phyloP scores from a whole-genome alignment of 2,888 invertebrate genomes.

The Embidobia sp. region DNA sequence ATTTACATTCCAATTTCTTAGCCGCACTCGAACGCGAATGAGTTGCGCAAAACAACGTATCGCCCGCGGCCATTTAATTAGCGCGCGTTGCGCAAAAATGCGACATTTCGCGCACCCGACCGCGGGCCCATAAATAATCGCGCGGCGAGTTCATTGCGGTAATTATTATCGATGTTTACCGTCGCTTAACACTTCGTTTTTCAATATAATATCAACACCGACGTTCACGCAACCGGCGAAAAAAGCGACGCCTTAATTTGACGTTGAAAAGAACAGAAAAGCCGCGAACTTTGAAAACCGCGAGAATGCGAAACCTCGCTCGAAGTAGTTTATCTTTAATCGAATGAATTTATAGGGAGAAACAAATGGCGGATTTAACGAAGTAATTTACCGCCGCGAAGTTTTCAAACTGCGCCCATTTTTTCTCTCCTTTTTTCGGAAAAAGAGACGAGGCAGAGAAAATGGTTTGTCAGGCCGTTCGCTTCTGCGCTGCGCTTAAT shows the following conservation, averaged over 20 bases:
- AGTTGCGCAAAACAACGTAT: slow-evolving; percentile 24
- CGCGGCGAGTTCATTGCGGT: slow-evolving; percentile 19
- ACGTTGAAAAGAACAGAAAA: slow-evolving; percentile 30
- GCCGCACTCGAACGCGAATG: neutral
- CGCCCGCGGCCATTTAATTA: slow-evolving; percentile 19
- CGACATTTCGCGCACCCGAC: neutral
- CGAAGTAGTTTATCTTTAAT: slow-evolving; percentile 59
- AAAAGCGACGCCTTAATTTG: no score
- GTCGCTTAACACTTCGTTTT: slow-evolving; percentile 34
- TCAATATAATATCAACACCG: no score
- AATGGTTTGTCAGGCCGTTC: neutral
- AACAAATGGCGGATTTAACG: slow-evolving; percentile 55
- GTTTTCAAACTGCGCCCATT: slow-evolving; percentile 17
- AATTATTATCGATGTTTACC: slow-evolving; percentile 33
- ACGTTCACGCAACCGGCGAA: no score
- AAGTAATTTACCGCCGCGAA: slow-evolving; percentile 54
- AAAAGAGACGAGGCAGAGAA: neutral
- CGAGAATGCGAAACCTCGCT: slow-evolving; percentile 54
- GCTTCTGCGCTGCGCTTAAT: slow-evolving; percentile 37
- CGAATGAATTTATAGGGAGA: slow-evolving; percentile 58
- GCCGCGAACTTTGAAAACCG: slow-evolving; percentile 38
- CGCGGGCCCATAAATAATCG: neutral
- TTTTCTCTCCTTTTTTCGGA: slow-evolving; percentile 2
- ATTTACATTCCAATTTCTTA: slow-evolving; percentile 38
- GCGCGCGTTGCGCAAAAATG: slow-evolving; percentile 5